These are phyloP conservation scores for Pentalonia nigronervosa DNA, from an alignment of 1,140 invertebrate genomes.

Conservation along the genomic window DNA sequence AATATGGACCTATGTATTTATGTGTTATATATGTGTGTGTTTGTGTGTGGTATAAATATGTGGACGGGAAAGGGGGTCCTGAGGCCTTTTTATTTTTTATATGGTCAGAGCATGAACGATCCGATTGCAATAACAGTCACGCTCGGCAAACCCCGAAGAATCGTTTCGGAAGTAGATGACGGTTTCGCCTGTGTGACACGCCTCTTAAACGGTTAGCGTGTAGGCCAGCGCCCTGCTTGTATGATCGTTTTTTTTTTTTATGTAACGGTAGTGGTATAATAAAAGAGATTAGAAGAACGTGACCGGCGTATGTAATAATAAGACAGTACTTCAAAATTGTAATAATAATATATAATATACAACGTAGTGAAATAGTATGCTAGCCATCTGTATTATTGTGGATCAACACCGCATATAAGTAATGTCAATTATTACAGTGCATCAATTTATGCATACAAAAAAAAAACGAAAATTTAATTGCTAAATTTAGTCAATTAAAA, in stretches of 20 bases:
- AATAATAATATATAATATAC: neutral
- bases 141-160: constrained; percentile 46
- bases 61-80: neutral
- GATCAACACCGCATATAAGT: neutral
- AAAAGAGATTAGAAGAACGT: constrained; percentile 53
- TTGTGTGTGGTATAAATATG: neutral
- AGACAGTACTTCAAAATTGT: neutral
- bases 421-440: neutral
- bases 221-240: constrained; percentile 45
- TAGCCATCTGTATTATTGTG: neutral
- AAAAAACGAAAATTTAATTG: neutral
- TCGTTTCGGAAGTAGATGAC: constrained; percentile 57
- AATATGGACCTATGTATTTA: neutral
- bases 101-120: constrained; percentile 39
- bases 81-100: constrained; percentile 28
- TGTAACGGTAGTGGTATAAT: constrained; percentile 52
- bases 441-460: neutral
- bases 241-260: constrained; percentile 36
- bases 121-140: constrained; percentile 26
- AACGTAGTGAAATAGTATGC: neutral
- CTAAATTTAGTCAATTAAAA: neutral
- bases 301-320: constrained; percentile 21
- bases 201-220: constrained; percentile 49
- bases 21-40: neutral
- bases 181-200: constrained; percentile 54